Evolutionary conservation across 2,113 vertebrate species (phyloP), one percentile per base, ranked within the genome.

Genomic region (Hypocryptadius cinnamomeus): DNA sequence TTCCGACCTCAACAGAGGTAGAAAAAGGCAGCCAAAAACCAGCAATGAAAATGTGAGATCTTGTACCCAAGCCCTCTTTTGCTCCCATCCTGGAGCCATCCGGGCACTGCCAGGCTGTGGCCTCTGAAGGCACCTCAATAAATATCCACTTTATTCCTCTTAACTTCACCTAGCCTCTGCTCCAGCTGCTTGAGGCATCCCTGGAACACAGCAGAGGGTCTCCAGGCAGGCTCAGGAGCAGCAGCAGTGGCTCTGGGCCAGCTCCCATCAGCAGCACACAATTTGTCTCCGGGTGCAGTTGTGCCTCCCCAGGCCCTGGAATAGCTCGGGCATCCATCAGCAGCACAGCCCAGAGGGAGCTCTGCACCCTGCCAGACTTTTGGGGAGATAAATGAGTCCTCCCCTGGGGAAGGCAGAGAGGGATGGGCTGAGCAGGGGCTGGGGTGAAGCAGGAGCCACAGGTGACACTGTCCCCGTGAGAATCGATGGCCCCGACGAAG

Each of bases 301-400:
- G 53, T 59, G 50, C 85, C 77, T 80, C 79, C 74, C 24, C 64
- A 68, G 60, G 42, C 64, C 44, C 84, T 50, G 24, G 19, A 78
- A 83, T 61, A 84, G 57, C 60, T 89, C 16, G 35, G 78, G 85
- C 54, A 80, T 94, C 83, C 89, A 78, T 94, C 94, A 87, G 54
- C 85, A 59, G 28, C 63, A 35, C 57, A 17, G 48, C 66, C 61
- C 45, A 70, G 54, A 30, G 85, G 76, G 71, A 85, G 40, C 61
- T 74, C 31, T 27, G 66, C 73, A 74, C 57, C 71, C 87, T 82
- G 66, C 14, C 48, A 85, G 68, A 47, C 64, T 59, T 44, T 9
- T 23, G 50, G 81, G 82, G 68, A 90, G 82, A 90, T 37, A 77
- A 79, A 79, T 39, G 47, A 85, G n/a, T 13, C 76, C 82, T 94